Evolutionary conservation across 2,888 invertebrate genomes (phyloP), one percentile per base, ranked within the genome.

Genomic region (Elegia similella): DNA sequence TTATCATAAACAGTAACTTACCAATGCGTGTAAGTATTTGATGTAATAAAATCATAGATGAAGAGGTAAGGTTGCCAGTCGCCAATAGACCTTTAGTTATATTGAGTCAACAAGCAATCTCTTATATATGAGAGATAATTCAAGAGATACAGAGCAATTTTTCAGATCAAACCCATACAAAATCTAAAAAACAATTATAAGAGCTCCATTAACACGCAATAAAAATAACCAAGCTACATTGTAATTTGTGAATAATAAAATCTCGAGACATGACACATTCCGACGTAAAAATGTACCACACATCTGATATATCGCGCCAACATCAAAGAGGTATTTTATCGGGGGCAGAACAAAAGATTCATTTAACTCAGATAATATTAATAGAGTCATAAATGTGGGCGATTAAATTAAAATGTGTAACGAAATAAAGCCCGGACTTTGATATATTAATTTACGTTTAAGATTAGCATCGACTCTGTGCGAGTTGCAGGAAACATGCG

Each of bases 291-390:
- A 57, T 50, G 57, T 57, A 58, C 57, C 56, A 52, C 8, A 12
- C 38, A 54, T 50, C 32, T 29, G 38, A 57, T 38, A 57, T 58
- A 59, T 47, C 12, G 54, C 5, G 29, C 38, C 23, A 32, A 61
- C 53, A 64, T 65, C 61, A 61, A 65, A 65, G 42, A 44, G 47
- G 50, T 82, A 76, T 79, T 86, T 83, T 81, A 86, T 82, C 76
- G 73, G 70, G 72, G 72, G 68, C 71, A 75, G 78, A 86, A 86
- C 84, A 86, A 86, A 84, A 78, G 79, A 76, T 84, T 76, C 83
- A 73, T 83, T 88, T 84, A 84, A 83, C 75, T 73, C 70, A 79
- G 78, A 86, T 86, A 81, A 86, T 82, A 85, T 86, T 85, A 83
- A 84, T 85, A 84, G 84, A 76, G 78, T 68, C 71, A 76, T 82